Conservation (phyloP, 2,113 vertebrate species). For the Odocoileus virginianus region DNA sequence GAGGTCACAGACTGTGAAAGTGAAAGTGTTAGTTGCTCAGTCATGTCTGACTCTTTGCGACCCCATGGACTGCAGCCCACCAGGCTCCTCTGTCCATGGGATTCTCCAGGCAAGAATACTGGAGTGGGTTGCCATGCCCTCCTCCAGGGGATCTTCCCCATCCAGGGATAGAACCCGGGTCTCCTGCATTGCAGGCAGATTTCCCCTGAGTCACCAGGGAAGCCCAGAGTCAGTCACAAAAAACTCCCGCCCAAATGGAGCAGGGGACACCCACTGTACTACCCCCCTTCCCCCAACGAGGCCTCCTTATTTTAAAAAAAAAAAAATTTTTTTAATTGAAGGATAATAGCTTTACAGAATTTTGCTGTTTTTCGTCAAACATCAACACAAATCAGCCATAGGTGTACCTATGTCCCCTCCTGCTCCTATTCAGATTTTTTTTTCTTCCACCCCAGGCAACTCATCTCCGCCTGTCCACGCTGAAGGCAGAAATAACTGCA, state of each 20-base stretch:
- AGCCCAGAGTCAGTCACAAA: rapidly evolving
- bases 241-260: background rate
- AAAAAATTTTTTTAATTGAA: background rate
- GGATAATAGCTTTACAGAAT: background rate
- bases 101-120: background rate
- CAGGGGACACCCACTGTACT: rapidly evolving
- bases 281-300: rapidly evolving
- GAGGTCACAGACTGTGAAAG: background rate
- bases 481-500: background rate
- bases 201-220: background rate
- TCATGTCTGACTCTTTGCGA: background rate
- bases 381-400: background rate
- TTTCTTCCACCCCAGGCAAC: too few relatives aligned
- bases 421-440: background rate
- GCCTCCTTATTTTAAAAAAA: background rate
- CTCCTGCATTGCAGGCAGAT: rapidly evolving
- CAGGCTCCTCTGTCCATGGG: background rate
- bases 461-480: background rate
- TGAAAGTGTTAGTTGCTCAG: background rate
- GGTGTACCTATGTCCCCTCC: rapidly evolving
- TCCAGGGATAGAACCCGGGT: background rate
- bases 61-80: rapidly evolving
- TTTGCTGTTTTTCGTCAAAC: background rate
- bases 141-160: background rate
- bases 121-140: background rate